phyloP scores from a whole-genome alignment of 2,888 invertebrate species.

The Rhingia campestris region DNA sequence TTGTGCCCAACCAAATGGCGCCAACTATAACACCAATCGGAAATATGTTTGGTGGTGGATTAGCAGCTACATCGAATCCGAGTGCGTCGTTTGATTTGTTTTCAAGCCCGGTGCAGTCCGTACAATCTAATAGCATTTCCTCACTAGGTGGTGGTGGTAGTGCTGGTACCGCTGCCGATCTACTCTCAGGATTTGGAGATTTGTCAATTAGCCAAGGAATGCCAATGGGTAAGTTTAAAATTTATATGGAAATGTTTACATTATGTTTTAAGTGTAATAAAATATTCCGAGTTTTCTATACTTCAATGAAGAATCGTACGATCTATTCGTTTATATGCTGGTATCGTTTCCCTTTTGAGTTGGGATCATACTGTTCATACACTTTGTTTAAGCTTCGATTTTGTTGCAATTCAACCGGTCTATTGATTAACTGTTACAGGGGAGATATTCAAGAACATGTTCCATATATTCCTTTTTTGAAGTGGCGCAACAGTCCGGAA shows the following conservation, averaged over 20 bases:
- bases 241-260: not conserved
- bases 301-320: too few relatives aligned
- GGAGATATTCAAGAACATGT: too few relatives aligned
- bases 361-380: too few relatives aligned
- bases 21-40: conserved; percentile 49
- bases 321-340: too few relatives aligned
- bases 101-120: conserved; percentile 14
- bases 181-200: conserved; percentile 83
- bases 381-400: too few relatives aligned
- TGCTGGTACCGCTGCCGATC: conserved; percentile 80
- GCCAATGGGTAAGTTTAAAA: conserved; percentile 81
- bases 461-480: too few relatives aligned
- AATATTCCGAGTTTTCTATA: not conserved
- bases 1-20: conserved; percentile 62
- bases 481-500: too few relatives aligned
- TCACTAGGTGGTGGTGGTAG: conserved; percentile 55
- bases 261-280: not conserved
- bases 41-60: conserved; percentile 47
- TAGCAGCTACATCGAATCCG: conserved; percentile 34
- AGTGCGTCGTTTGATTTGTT: conserved; percentile 77
- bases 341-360: too few relatives aligned
- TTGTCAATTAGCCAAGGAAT: conserved; percentile 81
- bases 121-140: conserved; percentile 28
- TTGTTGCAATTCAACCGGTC: too few relatives aligned
- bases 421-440: too few relatives aligned